Base-by-base conservation (phyloP, 2,797 vertebrate species). In the Alosa sapidissima region DNA sequence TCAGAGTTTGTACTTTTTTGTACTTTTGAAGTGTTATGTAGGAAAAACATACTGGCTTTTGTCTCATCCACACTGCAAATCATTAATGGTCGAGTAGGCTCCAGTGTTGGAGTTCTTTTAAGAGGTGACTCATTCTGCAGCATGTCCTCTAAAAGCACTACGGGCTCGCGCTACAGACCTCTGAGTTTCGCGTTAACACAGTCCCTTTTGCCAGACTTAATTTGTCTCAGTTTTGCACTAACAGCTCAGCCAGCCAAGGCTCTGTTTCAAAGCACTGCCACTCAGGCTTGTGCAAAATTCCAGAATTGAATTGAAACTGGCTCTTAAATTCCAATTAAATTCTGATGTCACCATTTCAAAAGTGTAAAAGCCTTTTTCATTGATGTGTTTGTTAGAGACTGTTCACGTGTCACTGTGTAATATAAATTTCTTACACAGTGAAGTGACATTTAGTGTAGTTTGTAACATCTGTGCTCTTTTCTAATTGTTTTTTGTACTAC, bases 61-160 rank as follows among this genome's bases (percentile, higher is more conserved):
- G 24, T 45, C 2, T 78, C 16, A 78, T 19, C 5, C 2, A 14
- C 41, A 45, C 14, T 7, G 41, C 41, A 6, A 19, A 19, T 16
- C 16, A 4, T 1, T 78, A 47, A 36, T 47, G 13, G 41, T 78
- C 5, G 2, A 3, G 72, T 78, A 36, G 21, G 54, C 54, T 55
- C 54, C 36, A 16, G 68, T 41, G 33, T 41, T 13, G 33, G 68
- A 75, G 33, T 36, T 75, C 68, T 41, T 28, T 41, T 0, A 8
- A 47, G 72, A 9, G 16, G 36, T 78, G 72, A 78, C 36, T 78
- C 72, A 78, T 78, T 47, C 36, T 78, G 72, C 72, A 78, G 72
- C 41, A 19, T 47, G 65, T 41, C 36, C 41, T 78, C 72, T 45
- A 78, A 16, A 41, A 75, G 36, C 58, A 24, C 58, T 78, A 41